Evolutionary conservation across 2,797 vertebrate genomes (phyloP).

Genomic region (Falco novaeseelandiae): DNA sequence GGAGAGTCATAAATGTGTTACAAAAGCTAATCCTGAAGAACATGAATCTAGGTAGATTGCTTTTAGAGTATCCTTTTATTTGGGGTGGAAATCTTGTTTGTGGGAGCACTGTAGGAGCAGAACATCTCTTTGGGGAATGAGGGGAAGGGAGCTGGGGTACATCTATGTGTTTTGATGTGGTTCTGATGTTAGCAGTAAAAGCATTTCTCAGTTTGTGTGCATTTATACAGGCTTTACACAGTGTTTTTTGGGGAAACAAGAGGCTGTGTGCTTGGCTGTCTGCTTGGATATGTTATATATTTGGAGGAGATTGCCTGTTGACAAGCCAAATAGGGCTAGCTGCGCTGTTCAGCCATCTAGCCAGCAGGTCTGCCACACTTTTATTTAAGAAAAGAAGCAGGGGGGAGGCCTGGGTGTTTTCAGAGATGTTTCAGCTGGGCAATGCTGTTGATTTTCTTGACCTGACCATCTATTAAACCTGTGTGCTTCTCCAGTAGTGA

Average conservation of each 20-base stretch:
- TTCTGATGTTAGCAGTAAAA: not conserved
- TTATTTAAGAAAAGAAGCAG: not conserved
- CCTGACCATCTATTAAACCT: too few relatives aligned
- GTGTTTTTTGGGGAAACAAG: not conserved
- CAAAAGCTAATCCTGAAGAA: not conserved
- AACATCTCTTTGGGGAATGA: fast-evolving
- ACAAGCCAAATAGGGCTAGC: not conserved
- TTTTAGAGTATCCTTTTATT: not conserved
- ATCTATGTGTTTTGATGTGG: not conserved
- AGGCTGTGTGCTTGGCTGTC: not conserved
- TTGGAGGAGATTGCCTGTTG: not conserved
- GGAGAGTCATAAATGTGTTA: not conserved
- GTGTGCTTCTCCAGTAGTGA: not conserved
- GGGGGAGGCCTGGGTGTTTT: not conserved
- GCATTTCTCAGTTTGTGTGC: not conserved
- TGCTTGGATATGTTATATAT: fast-evolving
- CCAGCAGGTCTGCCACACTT: not conserved
- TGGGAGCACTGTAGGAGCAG: not conserved
- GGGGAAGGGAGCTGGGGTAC: not conserved
- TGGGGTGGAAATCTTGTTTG: too few relatives aligned
- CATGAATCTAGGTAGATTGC: not conserved
- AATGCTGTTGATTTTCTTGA: not conserved
- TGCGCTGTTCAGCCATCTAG: not conserved
- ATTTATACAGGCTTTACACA: not conserved
- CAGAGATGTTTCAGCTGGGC: not conserved